Base-by-base conservation (phyloP, 1,140 invertebrate species). In the Pseudomyrmex concolor region DNA sequence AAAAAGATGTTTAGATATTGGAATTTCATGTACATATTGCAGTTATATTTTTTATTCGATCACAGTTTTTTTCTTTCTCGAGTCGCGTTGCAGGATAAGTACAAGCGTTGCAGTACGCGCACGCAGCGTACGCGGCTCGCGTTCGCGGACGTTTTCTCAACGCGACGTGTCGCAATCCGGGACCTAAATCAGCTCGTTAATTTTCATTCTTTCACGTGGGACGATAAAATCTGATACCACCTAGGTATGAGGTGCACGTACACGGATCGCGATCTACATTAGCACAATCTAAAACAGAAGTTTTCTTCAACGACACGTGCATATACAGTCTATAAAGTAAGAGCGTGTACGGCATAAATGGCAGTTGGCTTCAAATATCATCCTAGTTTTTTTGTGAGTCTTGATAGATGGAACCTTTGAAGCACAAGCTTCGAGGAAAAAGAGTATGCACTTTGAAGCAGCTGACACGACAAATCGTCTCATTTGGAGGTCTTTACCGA, bases 131-230 rank as follows among this genome's bases (percentile, higher is more conserved):
- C 50, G 50, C 48, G 66, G 22, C 25, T 71, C 68, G 34, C 5
- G 59, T 45, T 67, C 48, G 71, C 62, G 64, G 71, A 70, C 19
- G 70, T 86, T 81, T 68, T 84, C 59, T 62, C 34, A 50, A 34
- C 78, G 67, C 62, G 34, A 73, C 45, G 57, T 76, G 54, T 72
- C 55, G 66, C 73, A 83, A 83, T 74, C 34, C 43, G 22, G 48
- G 62, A 77, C 77, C 86, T 84, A 89, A 90, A 91, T 91, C 89
- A 78, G 77, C 89, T 88, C 85, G 84, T 90, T 91, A 91, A 92
- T 92, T 92, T 91, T 86, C 87, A 91, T 90, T 91, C 87, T 91
- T 90, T 89, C 83, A 85, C 86, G 80, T 60, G 60, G 67, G 54
- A 17, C 70, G 89, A 89, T 89, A 89, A 90, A 88, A 90, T 90